Conservation (phyloP, 1,140 invertebrate species). For the Drosophila nannoptera region DNA sequence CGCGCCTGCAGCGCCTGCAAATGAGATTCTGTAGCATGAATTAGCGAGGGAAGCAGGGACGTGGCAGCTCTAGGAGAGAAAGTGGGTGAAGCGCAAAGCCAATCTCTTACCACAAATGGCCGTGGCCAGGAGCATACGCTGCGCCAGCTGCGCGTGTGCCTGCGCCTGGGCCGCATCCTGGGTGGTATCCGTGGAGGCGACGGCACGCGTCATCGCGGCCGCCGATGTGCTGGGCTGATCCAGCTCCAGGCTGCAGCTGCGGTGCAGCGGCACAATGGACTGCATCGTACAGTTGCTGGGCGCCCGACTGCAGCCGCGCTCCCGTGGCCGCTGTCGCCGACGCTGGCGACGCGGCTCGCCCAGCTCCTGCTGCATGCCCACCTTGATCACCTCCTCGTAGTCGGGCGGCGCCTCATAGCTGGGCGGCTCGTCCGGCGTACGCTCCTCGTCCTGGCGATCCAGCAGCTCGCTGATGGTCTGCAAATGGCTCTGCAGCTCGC, state of each 20-base stretch:
- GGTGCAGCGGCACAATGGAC: constrained; percentile 63
- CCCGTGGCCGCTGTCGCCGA: constrained; percentile 34
- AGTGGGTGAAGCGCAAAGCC: too few relatives aligned
- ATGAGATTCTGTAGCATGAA: constrained; percentile 73
- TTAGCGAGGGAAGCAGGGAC: constrained; percentile 45
- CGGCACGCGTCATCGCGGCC: constrained; percentile 62
- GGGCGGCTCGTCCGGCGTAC: constrained; percentile 83
- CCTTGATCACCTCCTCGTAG: constrained; percentile 85
- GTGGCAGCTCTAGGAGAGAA: not conserved
- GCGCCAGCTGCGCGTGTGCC: constrained; percentile 42
- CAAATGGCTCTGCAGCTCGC: constrained; percentile 83
- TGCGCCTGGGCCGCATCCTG: constrained; percentile 40
- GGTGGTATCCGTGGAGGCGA: constrained; percentile 59
- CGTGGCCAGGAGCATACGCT: constrained; percentile 61
- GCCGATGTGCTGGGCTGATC: constrained; percentile 69
- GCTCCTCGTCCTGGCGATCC: constrained; percentile 81
- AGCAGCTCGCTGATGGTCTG: constrained; percentile 85
- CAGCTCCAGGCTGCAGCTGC: constrained; percentile 52
- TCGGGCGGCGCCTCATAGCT: constrained; percentile 86
- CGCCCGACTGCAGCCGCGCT: constrained; percentile 58
- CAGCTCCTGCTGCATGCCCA: constrained; percentile 79
- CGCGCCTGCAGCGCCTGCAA: constrained; percentile 77
- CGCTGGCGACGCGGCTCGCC: constrained; percentile 61
- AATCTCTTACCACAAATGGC: constrained; percentile 69
- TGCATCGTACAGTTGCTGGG: constrained; percentile 65